Evolutionary conservation across 2,888 invertebrate species (phyloP).

Genomic region (Ditylenchus weischeri): DNA sequence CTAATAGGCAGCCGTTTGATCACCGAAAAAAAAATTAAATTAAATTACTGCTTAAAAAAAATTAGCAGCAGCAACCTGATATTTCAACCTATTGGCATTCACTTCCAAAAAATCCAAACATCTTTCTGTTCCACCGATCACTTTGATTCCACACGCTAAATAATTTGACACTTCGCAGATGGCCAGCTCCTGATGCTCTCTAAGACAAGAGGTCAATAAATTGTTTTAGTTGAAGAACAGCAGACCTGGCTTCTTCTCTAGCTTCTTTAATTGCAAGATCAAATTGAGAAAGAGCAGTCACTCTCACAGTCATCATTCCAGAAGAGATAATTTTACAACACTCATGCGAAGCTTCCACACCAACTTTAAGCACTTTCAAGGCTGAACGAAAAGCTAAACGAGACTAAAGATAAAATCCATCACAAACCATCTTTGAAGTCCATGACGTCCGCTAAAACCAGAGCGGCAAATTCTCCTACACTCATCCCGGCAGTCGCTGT

Average conservation of each 20-base stretch:
- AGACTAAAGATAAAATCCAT: constrained; percentile 76
- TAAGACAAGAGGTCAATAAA: too few relatives aligned
- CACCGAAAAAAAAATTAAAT: too few relatives aligned
- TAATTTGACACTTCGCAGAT: constrained; percentile 54
- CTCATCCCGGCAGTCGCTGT: too few relatives aligned
- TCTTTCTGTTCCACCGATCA: constrained; percentile 48
- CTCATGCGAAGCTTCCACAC: constrained; percentile 83
- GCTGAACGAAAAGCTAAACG: too few relatives aligned
- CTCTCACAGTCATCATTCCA: constrained; percentile 73
- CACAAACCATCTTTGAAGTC: too few relatives aligned
- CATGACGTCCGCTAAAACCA: too few relatives aligned
- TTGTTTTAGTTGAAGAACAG: too few relatives aligned
- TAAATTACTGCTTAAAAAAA: too few relatives aligned
- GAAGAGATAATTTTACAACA: constrained; percentile 75
- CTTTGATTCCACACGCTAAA: constrained; percentile 49
- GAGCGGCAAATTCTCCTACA: too few relatives aligned
- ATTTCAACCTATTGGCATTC: constrained; percentile 46
- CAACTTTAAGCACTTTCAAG: constrained; percentile 73
- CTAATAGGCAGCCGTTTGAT: constrained; percentile 49
- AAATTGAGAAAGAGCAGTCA: constrained; percentile 43
- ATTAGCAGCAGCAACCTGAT: constrained; percentile 39
- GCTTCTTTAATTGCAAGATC: constrained; percentile 48
- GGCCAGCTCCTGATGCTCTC: constrained; percentile 37
- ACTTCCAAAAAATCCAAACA: constrained; percentile 47
- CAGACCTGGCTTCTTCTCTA: constrained; percentile 36